phyloP scores from a whole-genome alignment of 2,113 vertebrate genomes.

The Puntigrus tetrazona region DNA sequence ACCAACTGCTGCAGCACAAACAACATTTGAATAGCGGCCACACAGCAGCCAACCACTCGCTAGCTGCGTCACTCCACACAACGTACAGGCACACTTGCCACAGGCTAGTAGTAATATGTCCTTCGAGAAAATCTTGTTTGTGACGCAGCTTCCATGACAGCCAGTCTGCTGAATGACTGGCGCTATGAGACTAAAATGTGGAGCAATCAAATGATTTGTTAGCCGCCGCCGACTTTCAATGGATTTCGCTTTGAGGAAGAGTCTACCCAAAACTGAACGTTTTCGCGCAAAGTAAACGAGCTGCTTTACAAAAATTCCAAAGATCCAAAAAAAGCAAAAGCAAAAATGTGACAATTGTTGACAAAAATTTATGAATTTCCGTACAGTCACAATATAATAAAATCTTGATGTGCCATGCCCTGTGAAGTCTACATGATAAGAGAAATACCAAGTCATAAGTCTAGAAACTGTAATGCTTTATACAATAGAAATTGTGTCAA shows the following conservation, averaged over 20 bases:
- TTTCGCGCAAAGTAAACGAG: too few species aligned
- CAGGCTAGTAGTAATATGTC: conserved; percentile 20
- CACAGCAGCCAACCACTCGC: conserved; percentile 22
- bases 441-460: too few species aligned
- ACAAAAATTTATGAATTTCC: too few species aligned
- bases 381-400: too few species aligned
- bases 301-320: background rate
- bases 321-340: too few species aligned
- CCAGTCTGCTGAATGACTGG: background rate
- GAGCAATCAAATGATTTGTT: background rate
- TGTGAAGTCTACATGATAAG: too few species aligned
- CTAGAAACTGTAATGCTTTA: too few species aligned
- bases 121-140: conserved; percentile 16
- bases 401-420: too few species aligned
- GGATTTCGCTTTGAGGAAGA: background rate
- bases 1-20: conserved; percentile 43
- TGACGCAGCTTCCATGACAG: background rate
- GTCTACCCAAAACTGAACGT: background rate
- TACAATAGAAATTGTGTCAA: too few species aligned
- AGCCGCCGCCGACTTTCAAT: background rate
- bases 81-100: conserved; percentile 31
- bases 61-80: conserved; percentile 44
- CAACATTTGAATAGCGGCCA: conserved; percentile 29
- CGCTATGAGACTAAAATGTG: conserved; percentile 5
- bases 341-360: too few species aligned